Evolutionary conservation across 1,140 invertebrate genomes (phyloP), one percentile per base, ranked within the genome.

Genomic region (Heliconius melpomene): DNA sequence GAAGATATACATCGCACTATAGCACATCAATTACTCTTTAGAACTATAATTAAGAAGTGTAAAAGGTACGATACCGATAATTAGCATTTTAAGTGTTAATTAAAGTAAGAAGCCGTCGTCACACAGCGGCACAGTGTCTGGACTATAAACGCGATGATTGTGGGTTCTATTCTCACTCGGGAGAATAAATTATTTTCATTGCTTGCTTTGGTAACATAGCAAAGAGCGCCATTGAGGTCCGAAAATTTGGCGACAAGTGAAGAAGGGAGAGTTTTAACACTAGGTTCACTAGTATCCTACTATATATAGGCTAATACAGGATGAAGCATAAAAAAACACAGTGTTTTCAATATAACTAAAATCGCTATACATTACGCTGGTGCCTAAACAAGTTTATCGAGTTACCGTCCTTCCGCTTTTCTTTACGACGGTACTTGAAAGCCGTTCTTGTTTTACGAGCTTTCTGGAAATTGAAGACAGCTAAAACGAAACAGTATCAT

Each of bases 381-480:
- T 66, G 60, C 60, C 60, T 66, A 20, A 38, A 18, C 74, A 75
- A 75, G 54, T 75, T 70, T 77, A 52, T 70, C 52, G 60, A 77
- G 75, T 71, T 70, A 71, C 60, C 75, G 75, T 66, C 75, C 54
- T 79, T 38, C 54, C 54, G 77, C 54, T 74, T 74, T 74, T 79
- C 52, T 79, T 79, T 74, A 74, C 72, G 72, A 74, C 72, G 8
- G 54, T 74, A 79, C 77, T 54, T 60, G 52, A 36, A 57, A 74
- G 60, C 26, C 60, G 60, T 46, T 36, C 50, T 7, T 54, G 46
- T 74, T 79, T 79, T 74, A 79, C 54, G 77, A 50, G 54, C 72
- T 74, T 74, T 74, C 77, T 74, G 54, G 77, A 74, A 66, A 79
- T 74, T 74, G 52, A 74, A 74, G 36, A 60, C 57, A 66, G 75